Conservation (phyloP, 2,888 invertebrate genomes). For the Baccha elongata region DNA sequence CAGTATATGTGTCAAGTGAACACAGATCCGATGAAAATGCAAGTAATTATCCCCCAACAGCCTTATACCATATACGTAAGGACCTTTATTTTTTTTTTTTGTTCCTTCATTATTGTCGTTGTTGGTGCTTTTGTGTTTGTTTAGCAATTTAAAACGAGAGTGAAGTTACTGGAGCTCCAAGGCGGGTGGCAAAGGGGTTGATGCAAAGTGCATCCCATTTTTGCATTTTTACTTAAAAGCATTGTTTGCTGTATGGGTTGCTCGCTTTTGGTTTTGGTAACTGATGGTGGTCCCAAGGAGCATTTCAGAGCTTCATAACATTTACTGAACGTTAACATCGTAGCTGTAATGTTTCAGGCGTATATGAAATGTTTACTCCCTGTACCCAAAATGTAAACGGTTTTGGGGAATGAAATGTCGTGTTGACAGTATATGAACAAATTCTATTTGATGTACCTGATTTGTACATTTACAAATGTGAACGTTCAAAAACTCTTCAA, state of each 20-base stretch:
- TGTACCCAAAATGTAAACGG: too few relatives aligned
- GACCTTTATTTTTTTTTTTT: background rate
- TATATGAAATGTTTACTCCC: too few relatives aligned
- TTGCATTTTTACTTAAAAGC: slow-evolving; percentile 23
- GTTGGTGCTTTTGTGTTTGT: slow-evolving; percentile 33
- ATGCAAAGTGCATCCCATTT: background rate
- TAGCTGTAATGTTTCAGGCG: too few relatives aligned
- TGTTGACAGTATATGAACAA: too few relatives aligned
- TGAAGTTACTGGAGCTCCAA: too few relatives aligned
- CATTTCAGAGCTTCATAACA: too few relatives aligned
- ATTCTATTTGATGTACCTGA: too few relatives aligned
- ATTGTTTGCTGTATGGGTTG: background rate
- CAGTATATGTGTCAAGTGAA: slow-evolving; percentile 98
- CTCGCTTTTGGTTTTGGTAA: background rate
- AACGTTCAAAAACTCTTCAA: too few relatives aligned
- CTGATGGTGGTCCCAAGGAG: background rate
- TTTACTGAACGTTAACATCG: too few relatives aligned
- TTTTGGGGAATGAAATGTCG: too few relatives aligned
- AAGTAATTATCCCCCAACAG: slow-evolving; percentile 84
- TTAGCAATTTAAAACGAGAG: slow-evolving; percentile 39
- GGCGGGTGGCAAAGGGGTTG: background rate
- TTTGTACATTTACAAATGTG: too few relatives aligned
- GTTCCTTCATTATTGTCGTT: background rate
- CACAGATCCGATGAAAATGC: slow-evolving; percentile 97
- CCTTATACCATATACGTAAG: slow-evolving; percentile 21